A percentile compares a stretch with the other conserved stretches of the same genome.
Conservation (phyloP, 2,888 invertebrate species). For the Drosophila imparisetae region DNA sequence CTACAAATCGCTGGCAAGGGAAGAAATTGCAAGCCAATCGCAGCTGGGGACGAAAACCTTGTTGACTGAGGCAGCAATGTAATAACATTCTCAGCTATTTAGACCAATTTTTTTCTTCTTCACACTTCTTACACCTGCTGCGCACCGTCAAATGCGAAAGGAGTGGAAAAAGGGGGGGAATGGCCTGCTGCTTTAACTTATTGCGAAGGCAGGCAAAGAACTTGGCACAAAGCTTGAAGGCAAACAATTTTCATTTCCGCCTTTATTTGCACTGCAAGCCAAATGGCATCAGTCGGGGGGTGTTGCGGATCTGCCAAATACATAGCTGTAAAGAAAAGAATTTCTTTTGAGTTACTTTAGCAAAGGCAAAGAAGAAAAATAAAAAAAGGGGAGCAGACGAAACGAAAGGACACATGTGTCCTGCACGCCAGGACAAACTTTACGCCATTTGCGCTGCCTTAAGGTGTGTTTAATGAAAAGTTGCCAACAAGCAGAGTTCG, state of each 20-base stretch:
- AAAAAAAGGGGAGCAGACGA: slow-evolving; percentile 1
- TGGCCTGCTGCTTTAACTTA: slow-evolving; percentile 56
- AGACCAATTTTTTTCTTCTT: slow-evolving; percentile 41
- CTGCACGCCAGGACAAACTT: slow-evolving; percentile 61
- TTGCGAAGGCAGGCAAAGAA: slow-evolving; percentile 38
- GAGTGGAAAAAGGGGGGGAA: background rate
- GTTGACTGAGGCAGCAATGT: slow-evolving; percentile 36
- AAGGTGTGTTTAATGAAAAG: slow-evolving; percentile 79
- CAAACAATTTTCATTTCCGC: slow-evolving; percentile 71
- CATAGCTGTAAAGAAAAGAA: slow-evolving; percentile 59
- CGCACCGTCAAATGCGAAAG: slow-evolving; percentile 50
- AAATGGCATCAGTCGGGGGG: slow-evolving; percentile 29
- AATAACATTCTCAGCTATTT: slow-evolving; percentile 71
- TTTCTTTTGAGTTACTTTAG: slow-evolving; percentile 71
- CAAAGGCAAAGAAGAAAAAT: slow-evolving; percentile 13
- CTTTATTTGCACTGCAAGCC: slow-evolving; percentile 63
- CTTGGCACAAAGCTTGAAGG: slow-evolving; percentile 47
- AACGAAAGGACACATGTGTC: slow-evolving; percentile 59
- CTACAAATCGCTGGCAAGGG: slow-evolving; percentile 34
- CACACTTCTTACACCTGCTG: slow-evolving; percentile 40
- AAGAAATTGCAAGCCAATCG: slow-evolving; percentile 17
- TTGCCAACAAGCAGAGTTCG: slow-evolving; percentile 56
- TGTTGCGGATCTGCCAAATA: slow-evolving; percentile 33
- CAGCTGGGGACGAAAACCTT: background rate
- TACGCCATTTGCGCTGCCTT: slow-evolving; percentile 72